Evolutionary conservation across 1,140 invertebrate species (phyloP).

Genomic region (Papilio polytes): DNA sequence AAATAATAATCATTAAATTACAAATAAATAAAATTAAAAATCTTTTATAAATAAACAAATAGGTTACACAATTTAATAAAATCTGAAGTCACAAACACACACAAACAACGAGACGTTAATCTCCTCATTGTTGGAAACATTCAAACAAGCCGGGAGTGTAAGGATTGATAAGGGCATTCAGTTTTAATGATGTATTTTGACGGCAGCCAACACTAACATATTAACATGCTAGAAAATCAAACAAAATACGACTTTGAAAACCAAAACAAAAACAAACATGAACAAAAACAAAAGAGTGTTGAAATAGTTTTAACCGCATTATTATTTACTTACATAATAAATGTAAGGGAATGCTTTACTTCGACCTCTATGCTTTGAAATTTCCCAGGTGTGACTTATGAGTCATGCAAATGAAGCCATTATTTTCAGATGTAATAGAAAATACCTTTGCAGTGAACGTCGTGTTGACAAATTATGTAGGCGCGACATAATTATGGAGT

Average conservation of each 20-base stretch:
- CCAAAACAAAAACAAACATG: neutral
- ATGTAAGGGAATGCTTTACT: constrained; percentile 7
- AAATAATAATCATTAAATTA: neutral
- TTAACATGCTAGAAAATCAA: neutral
- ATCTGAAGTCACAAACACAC: constrained; percentile 3
- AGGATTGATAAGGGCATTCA: constrained; percentile 19
- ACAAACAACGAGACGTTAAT: constrained; percentile 25
- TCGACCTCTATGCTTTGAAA: constrained; percentile 11
- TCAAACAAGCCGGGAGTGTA: constrained; percentile 24
- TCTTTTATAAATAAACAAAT: neutral
- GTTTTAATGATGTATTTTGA: neutral
- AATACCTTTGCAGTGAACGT: constrained; percentile 7
- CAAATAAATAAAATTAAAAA: constrained; percentile 1
- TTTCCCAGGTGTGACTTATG: constrained; percentile 25
- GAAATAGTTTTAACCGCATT: constrained; percentile 6
- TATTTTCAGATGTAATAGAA: constrained; percentile 35
- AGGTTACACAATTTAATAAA: neutral
- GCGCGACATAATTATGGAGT: constrained; percentile 35
- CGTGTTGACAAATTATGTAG: constrained; percentile 33
- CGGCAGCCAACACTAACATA: neutral
- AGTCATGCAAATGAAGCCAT: constrained; percentile 25
- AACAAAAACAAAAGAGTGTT: neutral
- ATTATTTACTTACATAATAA: constrained; percentile 33
- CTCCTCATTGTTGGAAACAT: constrained; percentile 27
- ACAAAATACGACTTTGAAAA: neutral